Percentiles rank a stretch among this genome's conserved stretches.
These are phyloP conservation scores for Drosophila oshimai DNA, from an alignment of 1,140 invertebrate genomes.

Conservation along the genomic window DNA sequence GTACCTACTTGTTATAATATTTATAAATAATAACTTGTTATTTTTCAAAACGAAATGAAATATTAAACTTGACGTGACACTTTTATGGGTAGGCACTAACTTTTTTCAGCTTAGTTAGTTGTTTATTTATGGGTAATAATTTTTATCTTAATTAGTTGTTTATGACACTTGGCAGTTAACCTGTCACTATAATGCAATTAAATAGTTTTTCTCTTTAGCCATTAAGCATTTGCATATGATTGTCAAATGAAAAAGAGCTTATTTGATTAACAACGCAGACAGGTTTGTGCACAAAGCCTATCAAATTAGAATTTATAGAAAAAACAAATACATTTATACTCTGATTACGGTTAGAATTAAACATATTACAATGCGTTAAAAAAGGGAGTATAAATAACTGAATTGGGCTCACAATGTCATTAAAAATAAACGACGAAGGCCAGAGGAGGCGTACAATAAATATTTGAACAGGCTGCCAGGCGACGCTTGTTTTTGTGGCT, in stretches of 20 bases:
- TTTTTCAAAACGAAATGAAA: conserved; percentile 12
- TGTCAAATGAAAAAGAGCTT: conserved; percentile 38
- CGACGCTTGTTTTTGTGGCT: conserved; percentile 33
- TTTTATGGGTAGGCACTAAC: too few relatives aligned
- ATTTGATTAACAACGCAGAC: conserved; percentile 54
- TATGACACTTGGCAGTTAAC: conserved; percentile 19
- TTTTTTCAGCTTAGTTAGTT: too few relatives aligned
- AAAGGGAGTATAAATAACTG: conserved; percentile 41
- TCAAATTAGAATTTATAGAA: conserved; percentile 32
- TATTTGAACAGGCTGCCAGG: conserved; percentile 51
- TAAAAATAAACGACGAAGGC: conserved; percentile 59
- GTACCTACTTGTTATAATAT: too few relatives aligned
- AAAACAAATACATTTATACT: not conserved
- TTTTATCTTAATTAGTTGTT: not conserved
- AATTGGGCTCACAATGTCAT: conserved; percentile 75
- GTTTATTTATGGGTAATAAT: too few relatives aligned
- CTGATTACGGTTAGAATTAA: conserved; percentile 4
- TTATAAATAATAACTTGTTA: too few relatives aligned
- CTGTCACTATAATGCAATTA: conserved; percentile 33
- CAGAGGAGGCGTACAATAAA: conserved; percentile 45
- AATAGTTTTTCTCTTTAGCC: not conserved
- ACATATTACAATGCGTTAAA: not conserved
- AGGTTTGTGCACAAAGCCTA: conserved; percentile 19
- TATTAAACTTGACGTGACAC: conserved; percentile 2
- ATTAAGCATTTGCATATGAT: conserved; percentile 14